phyloP scores from a whole-genome alignment of 30 jellyfish, hydroid and myxozoan species.

The Cassiopea andromeda region DNA sequence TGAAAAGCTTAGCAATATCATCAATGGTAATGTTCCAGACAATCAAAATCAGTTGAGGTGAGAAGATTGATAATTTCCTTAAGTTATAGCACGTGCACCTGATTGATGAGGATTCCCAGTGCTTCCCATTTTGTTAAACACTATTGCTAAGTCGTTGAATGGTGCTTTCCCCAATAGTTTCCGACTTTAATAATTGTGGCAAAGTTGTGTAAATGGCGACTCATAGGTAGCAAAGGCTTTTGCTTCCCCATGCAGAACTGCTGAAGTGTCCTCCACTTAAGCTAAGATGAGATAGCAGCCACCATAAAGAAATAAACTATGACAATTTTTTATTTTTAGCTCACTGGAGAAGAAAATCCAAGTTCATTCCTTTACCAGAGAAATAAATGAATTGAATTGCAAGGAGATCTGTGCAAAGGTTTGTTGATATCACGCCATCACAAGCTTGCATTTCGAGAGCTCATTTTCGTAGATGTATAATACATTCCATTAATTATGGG shows the following conservation, averaged over 20 bases:
- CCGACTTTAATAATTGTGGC: too few species aligned
- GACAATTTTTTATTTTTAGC: constrained; percentile 21
- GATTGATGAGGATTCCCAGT: neutral
- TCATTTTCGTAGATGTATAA: too few species aligned
- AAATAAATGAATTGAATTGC: constrained; percentile 66
- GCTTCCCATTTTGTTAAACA: too few species aligned
- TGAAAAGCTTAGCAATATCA: neutral
- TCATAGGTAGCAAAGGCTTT: neutral
- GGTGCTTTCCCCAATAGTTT: too few species aligned
- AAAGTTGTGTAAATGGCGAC: too few species aligned
- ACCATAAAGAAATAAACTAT: neutral
- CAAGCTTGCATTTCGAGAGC: neutral
- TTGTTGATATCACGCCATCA: neutral
- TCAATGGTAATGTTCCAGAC: neutral
- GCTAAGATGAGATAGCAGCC: neutral
- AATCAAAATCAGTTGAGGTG: neutral
- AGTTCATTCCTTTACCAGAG: constrained; percentile 44
- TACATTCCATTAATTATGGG: too few species aligned
- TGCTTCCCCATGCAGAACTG: too few species aligned
- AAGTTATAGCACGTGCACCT: neutral
- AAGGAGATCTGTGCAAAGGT: constrained; percentile 64
- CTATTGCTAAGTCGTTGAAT: too few species aligned
- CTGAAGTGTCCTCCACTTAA: too few species aligned
- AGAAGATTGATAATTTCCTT: neutral
- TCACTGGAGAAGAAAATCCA: constrained; percentile 43